Conservation (phyloP, 2,888 invertebrate species). For the Morinoia aosen region DNA sequence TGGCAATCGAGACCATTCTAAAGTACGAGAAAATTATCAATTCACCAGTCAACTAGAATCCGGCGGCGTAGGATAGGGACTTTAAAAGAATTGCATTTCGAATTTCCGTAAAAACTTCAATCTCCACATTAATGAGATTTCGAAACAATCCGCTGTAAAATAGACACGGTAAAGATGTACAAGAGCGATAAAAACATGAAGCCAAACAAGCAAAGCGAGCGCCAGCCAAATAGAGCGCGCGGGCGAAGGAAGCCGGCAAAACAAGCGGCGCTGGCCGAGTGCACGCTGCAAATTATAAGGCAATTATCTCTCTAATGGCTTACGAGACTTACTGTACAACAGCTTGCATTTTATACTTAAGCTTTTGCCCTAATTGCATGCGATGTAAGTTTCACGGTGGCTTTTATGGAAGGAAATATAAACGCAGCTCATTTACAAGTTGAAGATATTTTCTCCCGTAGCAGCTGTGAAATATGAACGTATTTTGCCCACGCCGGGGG, state of each 20-base stretch:
- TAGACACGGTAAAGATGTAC: neutral
- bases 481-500: neutral
- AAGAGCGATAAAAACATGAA: neutral
- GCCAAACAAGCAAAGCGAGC: neutral
- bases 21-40: too few relatives aligned
- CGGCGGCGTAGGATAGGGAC: neutral
- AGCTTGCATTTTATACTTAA: neutral
- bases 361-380: constrained; percentile 4
- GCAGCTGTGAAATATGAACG: neutral
- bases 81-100: neutral
- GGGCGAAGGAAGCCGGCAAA: neutral
- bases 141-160: neutral
- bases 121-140: neutral
- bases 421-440: neutral
- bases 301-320: constrained; percentile 12
- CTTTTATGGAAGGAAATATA: neutral
- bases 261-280: neutral
- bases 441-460: neutral
- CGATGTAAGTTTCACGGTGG: neutral
- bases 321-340: neutral
- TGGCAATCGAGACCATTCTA: too few relatives aligned
- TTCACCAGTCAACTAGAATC: too few relatives aligned
- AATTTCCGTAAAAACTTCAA: neutral
- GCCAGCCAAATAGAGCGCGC: neutral
- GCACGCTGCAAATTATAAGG: constrained; percentile 1